Base-by-base conservation (phyloP, 2,888 invertebrate genomes). In the Athalia cordata region DNA sequence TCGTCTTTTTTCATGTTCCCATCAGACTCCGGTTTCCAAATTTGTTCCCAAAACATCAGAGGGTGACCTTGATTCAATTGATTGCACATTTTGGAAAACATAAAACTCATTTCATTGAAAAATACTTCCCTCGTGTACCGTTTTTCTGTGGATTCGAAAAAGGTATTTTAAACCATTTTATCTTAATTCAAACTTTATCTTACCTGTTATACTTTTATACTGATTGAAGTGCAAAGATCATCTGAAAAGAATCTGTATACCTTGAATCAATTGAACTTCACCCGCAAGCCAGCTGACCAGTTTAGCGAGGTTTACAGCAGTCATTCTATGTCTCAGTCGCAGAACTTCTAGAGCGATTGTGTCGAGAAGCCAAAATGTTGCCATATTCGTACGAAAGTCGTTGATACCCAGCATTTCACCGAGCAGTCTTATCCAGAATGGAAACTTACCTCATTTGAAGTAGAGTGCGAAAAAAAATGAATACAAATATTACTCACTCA, bases 331-430 rank as follows among this genome's bases (percentile, higher is more conserved):
- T 9, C 81, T 82, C 62, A 78, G 79, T 5, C 78, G 75, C 4
- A 85, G 4, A 68, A 85, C 52, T 66, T 87, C 84, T 3, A 82
- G 76, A 4, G 92, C 91, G 79, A 93, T 47, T 0, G 91, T 91
- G 57, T 92, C 92, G 83, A 93, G 81, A 77, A 93, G 92, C 93
- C 93, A 93, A 83, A 86, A 92, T 77, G 92, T 92, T 0, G 91
- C 90, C 77, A 92, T 81, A 76, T 91, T 92, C 15, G 86, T 90
- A 77, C 85, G 88, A 77, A 91, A 92, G 62, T 86, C 85, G 2
- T 79, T 86, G 62, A 92, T 91, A 0, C 91, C 92, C 0, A 91
- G 86, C 29, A 91, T 80, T 0, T 88, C 85, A 0, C 89, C 92
- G 76, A 92, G 81, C 4, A 88, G 85, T 88, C 88, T 92, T 89